Evolutionary conservation across 1,140 invertebrate species (phyloP).

Genomic region (Bombus terrestris): DNA sequence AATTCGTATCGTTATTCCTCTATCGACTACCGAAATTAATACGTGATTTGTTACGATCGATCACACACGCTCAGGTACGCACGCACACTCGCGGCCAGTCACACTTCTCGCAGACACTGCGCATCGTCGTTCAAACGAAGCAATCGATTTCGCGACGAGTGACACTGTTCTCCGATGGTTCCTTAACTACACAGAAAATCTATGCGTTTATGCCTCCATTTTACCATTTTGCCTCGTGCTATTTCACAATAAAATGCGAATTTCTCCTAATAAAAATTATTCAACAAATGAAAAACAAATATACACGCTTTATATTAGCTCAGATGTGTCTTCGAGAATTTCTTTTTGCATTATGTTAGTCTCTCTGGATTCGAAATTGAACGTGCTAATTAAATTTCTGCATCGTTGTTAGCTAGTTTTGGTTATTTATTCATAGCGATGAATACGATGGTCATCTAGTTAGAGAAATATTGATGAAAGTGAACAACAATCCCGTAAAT

Average conservation of each 20-base stretch:
- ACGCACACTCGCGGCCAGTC: constrained; percentile 35
- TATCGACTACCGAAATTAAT: not conserved
- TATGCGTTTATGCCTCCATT: not conserved
- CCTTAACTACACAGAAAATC: not conserved
- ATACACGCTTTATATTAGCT: too few relatives aligned
- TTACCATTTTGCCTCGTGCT: not conserved
- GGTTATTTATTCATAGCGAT: too few relatives aligned
- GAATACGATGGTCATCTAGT: too few relatives aligned
- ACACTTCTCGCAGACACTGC: constrained; percentile 56
- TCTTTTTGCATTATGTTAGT: too few relatives aligned
- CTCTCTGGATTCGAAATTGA: too few relatives aligned
- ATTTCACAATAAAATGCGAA: not conserved
- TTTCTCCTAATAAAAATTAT: not conserved
- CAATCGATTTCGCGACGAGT: constrained; percentile 61
- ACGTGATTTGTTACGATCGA: constrained; percentile 42
- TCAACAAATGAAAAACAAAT: too few relatives aligned
- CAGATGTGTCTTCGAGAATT: too few relatives aligned
- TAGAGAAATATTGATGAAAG: too few relatives aligned
- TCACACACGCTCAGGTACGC: constrained; percentile 13
- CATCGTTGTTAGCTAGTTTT: too few relatives aligned
- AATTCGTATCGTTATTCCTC: not conserved
- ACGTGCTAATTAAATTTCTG: too few relatives aligned
- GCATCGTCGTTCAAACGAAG: constrained; percentile 72
- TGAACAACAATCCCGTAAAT: too few relatives aligned
- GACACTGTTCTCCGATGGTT: constrained; percentile 32